A percentile compares a stretch with the other conserved stretches of the same genome.
These are phyloP conservation scores for Deroplatys truncata DNA, from an alignment of 2,888 invertebrate genomes.

Conservation along the genomic window DNA sequence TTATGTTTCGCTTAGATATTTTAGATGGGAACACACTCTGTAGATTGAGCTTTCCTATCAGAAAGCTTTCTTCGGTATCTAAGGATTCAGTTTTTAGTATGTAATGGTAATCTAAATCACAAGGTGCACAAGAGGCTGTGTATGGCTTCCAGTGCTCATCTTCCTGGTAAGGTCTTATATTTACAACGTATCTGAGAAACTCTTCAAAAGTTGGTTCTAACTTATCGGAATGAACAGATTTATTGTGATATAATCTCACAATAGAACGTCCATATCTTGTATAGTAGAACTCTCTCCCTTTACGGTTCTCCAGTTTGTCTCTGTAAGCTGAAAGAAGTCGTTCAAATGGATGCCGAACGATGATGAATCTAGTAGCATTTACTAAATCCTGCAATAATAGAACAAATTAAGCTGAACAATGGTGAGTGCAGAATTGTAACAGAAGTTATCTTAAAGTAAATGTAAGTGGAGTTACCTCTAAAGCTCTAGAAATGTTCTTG, in stretches of 20 bases:
- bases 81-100: conserved; percentile 50
- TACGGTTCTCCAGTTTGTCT: conserved; percentile 47
- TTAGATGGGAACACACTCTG: conserved; percentile 33
- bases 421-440: neutral
- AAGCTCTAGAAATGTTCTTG: neutral
- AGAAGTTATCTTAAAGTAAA: neutral
- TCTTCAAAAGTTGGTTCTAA: conserved; percentile 45
- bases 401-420: neutral
- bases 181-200: conserved; percentile 46
- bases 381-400: conserved; percentile 33
- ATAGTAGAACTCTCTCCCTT: conserved; percentile 41
- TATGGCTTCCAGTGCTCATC: conserved; percentile 52
- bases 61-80: conserved; percentile 43
- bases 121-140: conserved; percentile 48
- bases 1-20: conserved; percentile 34
- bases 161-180: conserved; percentile 38
- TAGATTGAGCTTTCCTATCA: conserved; percentile 38
- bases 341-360: conserved; percentile 52
- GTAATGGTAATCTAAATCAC: conserved; percentile 47
- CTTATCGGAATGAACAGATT: conserved; percentile 29
- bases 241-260: conserved; percentile 36
- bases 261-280: conserved; percentile 41
- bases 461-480: neutral
- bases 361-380: conserved; percentile 44
- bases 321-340: conserved; percentile 51